Evolutionary conservation across 2,113 vertebrate genomes (phyloP), one percentile per base, ranked within the genome.

Genomic region (Brevimyrus niger): DNA sequence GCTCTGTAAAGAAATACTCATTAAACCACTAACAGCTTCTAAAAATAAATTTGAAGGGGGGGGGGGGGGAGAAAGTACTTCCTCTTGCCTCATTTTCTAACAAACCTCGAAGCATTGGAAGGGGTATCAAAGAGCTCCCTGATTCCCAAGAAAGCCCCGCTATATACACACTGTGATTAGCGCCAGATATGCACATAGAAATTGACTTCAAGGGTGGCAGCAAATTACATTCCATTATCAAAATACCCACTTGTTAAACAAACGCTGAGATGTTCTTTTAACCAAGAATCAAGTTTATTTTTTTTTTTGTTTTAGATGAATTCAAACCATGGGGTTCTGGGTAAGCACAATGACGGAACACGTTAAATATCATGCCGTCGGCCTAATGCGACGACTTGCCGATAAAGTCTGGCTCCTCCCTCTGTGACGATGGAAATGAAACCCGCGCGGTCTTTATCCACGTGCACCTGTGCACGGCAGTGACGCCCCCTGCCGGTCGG

Each of bases 1-100:
- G 93, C 90, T 90, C 89, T 87, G 91, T 88, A 86, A 94, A 94
- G 86, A 58, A 94, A 94, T 91, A 93, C 94, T 94, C 92, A 95
- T 95, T 95, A 94, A 92, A 93, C 90, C 89, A 92, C 91, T 92
- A 92, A 94, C 92, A 88, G 92, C 92, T 90, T 89, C 88, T 89
- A 92, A 93, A 91, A 86, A 92, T 93, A 93, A 86, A 89, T 85
- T 73, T 80, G 89, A 92, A 93, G 93, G 87, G 17, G 10, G 55
- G 84, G 47, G 89, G 91, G 93, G 91, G 93, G 94, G 92, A 95
- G 92, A 94, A 93, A 89, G 90, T 92, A 92, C 92, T 91, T 92
- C 90, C 91, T 93, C 88, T 89, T 48, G 89, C 92, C 90, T 91
- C 88, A 89, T 91, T 93, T 91, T 91, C 90, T 92, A 92, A 93